Base-by-base conservation (phyloP, 2,113 vertebrate genomes). In the Mormyrus iriodes region DNA sequence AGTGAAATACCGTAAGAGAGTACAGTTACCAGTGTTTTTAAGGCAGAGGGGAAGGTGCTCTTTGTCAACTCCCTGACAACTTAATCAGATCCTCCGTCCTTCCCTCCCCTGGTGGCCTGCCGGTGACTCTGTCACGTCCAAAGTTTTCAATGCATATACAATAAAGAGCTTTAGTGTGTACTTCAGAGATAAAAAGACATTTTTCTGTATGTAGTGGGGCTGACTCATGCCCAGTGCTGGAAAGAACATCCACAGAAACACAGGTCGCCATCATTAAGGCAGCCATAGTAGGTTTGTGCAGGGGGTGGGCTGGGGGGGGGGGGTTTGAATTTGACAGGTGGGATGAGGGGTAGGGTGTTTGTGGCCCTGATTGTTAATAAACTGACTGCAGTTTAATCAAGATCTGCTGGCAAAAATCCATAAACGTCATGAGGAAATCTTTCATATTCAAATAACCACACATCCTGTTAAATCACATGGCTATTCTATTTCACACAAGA, bases 111-210 rank as follows among this genome's bases (percentile, higher is more conserved):
- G 42, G 86, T 88, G 88, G 85, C 90, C 88, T 79, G 86, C 88
- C 53, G 83, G 58, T 85, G 76, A 85, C 90, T 91, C 89, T 90
- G 79, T 65, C 89, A 69, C 89, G 88, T 58, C 90, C 89, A 46
- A 58, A 48, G 89, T 84, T 91, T 92, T 90, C 86, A 91, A 91
- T 91, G 90, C 91, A 92, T 92, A 92, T 85, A 91, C 89, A 91
- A 92, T 92, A 90, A 91, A 91, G 90, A n/a, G 39, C 87, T 86
- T 79, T 86, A 82, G 89, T 88, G 85, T 86, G 89, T 46, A 52
- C 58, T 83, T 89, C 52, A 52, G 21, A 86, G 90, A 91, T 89
- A 90, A 90, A 88, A 88, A 91, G 88, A 89, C 58, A 90, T 90
- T 88, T 55, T 88, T 89, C 42, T 42, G 85, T 58, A 85, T 61